Percentiles rank a stretch among this genome's conserved stretches.
phyloP scores from a whole-genome alignment of 2,113 vertebrate genomes.

The Rhagologus leucostigma region DNA sequence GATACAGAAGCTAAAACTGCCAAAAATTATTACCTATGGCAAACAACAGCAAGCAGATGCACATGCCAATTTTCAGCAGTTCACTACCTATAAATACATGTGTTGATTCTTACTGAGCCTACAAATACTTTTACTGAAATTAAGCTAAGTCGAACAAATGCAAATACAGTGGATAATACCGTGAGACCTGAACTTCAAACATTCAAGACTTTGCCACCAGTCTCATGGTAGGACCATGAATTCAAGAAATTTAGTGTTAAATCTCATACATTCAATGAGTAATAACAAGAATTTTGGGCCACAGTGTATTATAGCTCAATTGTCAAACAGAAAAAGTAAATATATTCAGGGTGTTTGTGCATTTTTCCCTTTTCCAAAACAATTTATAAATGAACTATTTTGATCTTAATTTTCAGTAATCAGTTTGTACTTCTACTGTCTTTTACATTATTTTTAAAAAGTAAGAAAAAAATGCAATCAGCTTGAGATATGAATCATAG shows the following conservation, averaged over 20 bases:
- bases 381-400: not conserved
- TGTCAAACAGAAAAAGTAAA: not conserved
- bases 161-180: not conserved
- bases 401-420: not conserved
- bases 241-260: not conserved
- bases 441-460: not conserved
- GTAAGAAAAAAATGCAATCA: not conserved
- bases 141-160: not conserved
- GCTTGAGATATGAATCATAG: constrained; percentile 1
- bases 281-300: not conserved
- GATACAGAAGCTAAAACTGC: not conserved
- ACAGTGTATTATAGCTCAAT: not conserved
- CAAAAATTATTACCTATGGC: not conserved
- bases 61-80: not conserved
- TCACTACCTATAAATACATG: not conserved
- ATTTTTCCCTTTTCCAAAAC: not conserved
- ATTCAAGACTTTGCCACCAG: not conserved
- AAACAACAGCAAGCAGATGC: not conserved
- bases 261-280: not conserved
- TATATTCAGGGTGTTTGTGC: not conserved
- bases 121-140: not conserved
- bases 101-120: not conserved
- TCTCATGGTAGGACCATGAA: not conserved
- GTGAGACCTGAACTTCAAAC: not conserved
- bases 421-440: not conserved